Conservation (phyloP, 2,113 vertebrate species). For the Perca fluviatilis region DNA sequence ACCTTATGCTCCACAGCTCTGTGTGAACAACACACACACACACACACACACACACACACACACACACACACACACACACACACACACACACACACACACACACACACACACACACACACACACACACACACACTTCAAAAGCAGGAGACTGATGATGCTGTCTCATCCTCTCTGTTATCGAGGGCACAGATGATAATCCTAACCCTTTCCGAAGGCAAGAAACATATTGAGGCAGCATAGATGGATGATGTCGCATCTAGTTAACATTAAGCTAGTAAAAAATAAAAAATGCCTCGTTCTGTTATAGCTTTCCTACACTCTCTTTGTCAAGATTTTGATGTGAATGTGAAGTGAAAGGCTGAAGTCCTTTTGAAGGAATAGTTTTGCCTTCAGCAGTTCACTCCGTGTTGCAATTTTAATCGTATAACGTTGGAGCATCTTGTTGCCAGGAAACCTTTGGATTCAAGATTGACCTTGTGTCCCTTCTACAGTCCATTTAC, state of each 20-base stretch:
- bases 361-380: neutral
- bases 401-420: neutral
- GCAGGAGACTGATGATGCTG: conserved; percentile 23
- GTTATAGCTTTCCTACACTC: neutral
- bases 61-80: no score
- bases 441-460: conserved; percentile 22
- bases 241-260: conserved; percentile 40
- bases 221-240: conserved; percentile 42
- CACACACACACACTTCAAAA: neutral
- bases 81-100: conserved; percentile 24
- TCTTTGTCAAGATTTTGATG: neutral
- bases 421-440: neutral
- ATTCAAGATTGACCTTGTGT: neutral
- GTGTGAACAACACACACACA: conserved; percentile 6
- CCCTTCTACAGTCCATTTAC: neutral
- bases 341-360: neutral
- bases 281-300: conserved; percentile 11
- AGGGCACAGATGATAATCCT: conserved; percentile 41
- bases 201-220: conserved; percentile 45
- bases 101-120: neutral
- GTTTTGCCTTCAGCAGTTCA: neutral
- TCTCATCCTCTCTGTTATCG: conserved; percentile 36
- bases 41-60: no score
- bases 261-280: conserved; percentile 24
- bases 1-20: conserved; percentile 56